These are phyloP conservation scores for Hemiprocne comata DNA, from an alignment of 2,113 vertebrate species.

Conservation along the genomic window DNA sequence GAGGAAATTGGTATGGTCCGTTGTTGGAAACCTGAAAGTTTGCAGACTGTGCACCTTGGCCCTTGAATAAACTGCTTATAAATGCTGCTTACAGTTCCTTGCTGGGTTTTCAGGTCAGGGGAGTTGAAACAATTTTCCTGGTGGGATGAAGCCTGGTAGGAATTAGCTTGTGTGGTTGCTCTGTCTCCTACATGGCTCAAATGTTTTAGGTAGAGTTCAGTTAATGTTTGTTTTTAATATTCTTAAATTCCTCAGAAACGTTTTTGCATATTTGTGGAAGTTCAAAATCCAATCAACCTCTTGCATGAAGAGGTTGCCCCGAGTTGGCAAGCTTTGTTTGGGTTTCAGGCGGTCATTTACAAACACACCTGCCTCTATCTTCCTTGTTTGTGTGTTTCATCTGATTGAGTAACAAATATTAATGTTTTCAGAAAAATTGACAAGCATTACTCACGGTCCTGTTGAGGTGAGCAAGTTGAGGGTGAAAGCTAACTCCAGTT, in stretches of 20 bases:
- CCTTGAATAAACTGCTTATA: too few species aligned
- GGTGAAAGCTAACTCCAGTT: too few species aligned
- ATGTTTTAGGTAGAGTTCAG: accelerated
- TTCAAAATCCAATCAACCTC: accelerated
- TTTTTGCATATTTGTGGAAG: accelerated
- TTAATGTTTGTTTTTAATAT: accelerated
- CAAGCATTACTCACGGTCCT: accelerated
- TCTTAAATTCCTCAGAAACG: accelerated
- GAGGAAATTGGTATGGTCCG: too few species aligned
- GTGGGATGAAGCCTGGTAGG: accelerated
- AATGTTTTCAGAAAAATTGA: too few species aligned
- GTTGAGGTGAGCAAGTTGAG: accelerated
- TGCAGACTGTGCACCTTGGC: too few species aligned
- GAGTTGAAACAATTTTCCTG: accelerated
- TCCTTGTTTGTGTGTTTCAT: accelerated
- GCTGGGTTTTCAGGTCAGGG: accelerated
- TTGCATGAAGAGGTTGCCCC: background rate
- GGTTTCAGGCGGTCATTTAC: accelerated
- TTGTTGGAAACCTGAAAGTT: too few species aligned
- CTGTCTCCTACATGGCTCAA: accelerated
- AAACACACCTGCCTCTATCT: accelerated
- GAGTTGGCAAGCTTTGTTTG: too few species aligned
- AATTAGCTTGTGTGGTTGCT: accelerated
- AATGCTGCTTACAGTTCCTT: too few species aligned
- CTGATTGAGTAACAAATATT: accelerated